phyloP scores from a whole-genome alignment of 2,888 invertebrate species.

The Seladonia tumulorum region DNA sequence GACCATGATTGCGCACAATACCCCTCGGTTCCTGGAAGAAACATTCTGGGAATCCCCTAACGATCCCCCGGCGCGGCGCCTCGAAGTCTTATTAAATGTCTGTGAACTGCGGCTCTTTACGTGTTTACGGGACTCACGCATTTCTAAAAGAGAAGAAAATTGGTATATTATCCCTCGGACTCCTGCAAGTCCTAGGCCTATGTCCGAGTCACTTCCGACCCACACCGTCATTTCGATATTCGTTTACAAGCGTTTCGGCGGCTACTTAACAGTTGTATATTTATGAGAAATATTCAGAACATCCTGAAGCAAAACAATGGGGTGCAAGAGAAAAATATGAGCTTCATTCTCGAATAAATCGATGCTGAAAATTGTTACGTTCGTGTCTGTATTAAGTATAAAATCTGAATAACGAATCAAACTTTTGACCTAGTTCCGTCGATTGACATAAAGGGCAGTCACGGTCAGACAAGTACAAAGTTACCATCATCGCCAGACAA shows the following conservation, averaged over 20 bases:
- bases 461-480: background rate
- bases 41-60: slow-evolving; percentile 32
- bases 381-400: background rate
- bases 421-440: background rate
- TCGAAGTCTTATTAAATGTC: slow-evolving; percentile 3
- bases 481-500: background rate
- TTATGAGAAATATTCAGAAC: slow-evolving; percentile 54
- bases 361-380: background rate
- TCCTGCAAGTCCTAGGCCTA: too few relatives aligned
- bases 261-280: slow-evolving; percentile 43
- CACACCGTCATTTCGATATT: background rate
- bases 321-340: background rate
- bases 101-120: background rate
- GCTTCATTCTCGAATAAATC: background rate
- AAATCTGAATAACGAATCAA: background rate
- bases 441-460: background rate
- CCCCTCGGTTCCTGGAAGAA: slow-evolving; percentile 26
- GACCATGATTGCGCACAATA: slow-evolving; percentile 18
- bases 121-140: too few relatives aligned
- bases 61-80: background rate
- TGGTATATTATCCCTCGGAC: too few relatives aligned
- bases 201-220: too few relatives aligned
- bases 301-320: background rate
- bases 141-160: background rate
- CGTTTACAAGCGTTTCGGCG: slow-evolving; percentile 17